phyloP scores from a whole-genome alignment of 2,797 vertebrate genomes.

The Alfaro cultratus region DNA sequence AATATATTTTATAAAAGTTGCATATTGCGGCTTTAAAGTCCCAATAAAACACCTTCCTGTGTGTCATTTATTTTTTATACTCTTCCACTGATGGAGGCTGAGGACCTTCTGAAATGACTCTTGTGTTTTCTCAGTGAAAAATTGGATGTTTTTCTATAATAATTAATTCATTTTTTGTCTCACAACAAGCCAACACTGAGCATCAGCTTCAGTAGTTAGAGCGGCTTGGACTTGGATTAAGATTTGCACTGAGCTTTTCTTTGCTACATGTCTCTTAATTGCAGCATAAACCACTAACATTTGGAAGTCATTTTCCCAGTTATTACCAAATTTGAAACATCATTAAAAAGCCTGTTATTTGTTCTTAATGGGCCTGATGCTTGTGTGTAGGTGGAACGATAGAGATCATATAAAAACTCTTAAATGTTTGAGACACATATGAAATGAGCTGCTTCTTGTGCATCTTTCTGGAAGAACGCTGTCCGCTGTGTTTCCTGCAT shows the following conservation, averaged over 20 bases:
- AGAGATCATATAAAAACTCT: neutral
- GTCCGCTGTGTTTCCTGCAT: neutral
- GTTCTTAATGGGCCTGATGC: neutral
- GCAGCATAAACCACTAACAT: neutral
- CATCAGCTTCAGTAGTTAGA: neutral
- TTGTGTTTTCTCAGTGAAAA: neutral
- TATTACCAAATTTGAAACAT: neutral
- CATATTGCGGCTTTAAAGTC: neutral
- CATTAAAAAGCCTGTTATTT: neutral
- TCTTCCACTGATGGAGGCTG: neutral
- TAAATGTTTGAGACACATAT: neutral
- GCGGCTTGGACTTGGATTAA: neutral
- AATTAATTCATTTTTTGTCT: neutral
- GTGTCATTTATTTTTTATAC: neutral
- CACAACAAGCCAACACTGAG: neutral
- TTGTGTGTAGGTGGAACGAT: neutral
- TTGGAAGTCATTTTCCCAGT: neutral
- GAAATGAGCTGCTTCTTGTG: neutral
- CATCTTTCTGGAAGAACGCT: neutral
- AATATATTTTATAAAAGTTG: too few relatives aligned
- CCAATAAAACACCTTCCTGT: neutral
- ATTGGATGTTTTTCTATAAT: neutral
- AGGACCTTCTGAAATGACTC: neutral
- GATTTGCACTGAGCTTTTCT: neutral
- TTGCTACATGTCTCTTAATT: neutral